Conservation (phyloP, 2,888 invertebrate species). For the Myopa tessellatipennis region DNA sequence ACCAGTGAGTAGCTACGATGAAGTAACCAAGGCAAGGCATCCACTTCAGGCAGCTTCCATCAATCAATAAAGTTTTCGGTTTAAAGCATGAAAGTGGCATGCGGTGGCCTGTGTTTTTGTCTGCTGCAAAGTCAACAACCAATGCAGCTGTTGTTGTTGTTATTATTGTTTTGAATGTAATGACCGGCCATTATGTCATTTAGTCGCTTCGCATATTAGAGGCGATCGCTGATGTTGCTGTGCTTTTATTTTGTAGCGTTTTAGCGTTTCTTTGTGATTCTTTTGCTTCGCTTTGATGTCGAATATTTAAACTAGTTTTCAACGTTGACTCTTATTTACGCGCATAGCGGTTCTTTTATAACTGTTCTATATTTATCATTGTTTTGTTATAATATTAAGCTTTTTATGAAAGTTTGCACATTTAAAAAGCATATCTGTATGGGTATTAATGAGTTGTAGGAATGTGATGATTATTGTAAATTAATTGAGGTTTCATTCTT, state of each 20-base stretch:
- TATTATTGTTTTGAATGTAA: not conserved
- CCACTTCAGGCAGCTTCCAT: not conserved
- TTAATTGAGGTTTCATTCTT: no score
- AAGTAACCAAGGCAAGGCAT: no score
- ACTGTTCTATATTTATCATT: no score
- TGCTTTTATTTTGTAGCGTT: not conserved
- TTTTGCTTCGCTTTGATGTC: constrained; percentile 7
- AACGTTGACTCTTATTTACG: not conserved
- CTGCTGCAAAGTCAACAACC: constrained; percentile 5
- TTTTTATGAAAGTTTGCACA: no score
- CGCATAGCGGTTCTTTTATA: not conserved
- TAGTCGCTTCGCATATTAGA: no score
- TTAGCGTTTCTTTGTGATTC: constrained; percentile 15
- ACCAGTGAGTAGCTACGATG: no score
- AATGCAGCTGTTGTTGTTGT: constrained; percentile 11
- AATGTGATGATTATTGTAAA: no score
- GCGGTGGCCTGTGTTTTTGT: not conserved
- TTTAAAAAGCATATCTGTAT: no score
- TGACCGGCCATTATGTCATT: no score
- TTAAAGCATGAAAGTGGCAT: not conserved
- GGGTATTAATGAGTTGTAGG: no score
- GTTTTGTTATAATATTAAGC: no score
- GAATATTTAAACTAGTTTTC: not conserved
- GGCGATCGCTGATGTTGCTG: no score
- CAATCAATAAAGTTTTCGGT: constrained; percentile 10